A percentile compares a stretch with the other conserved stretches of the same genome.
phyloP scores from a whole-genome alignment of 1,140 invertebrate genomes.

The Aphaenogaster floridana region DNA sequence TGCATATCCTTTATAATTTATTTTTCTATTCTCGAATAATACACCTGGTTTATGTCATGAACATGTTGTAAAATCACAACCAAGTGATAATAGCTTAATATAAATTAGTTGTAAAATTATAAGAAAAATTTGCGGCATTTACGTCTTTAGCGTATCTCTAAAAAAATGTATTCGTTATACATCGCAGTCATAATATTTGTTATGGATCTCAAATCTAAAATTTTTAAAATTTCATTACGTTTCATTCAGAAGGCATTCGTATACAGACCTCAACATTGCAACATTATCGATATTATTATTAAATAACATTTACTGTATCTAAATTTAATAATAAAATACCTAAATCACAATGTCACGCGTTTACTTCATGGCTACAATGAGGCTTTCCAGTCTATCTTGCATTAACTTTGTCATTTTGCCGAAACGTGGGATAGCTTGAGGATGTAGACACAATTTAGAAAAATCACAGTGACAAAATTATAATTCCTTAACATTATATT shows the following conservation, averaged over 20 bases:
- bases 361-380: conserved; percentile 69
- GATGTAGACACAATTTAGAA: conserved; percentile 51
- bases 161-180: conserved; percentile 29
- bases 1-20: conserved; percentile 7
- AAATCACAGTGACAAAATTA: conserved; percentile 73
- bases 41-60: not conserved
- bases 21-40: conserved; percentile 30
- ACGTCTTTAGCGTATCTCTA: not conserved
- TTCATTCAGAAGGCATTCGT: conserved; percentile 75
- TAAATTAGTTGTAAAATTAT: conserved; percentile 65
- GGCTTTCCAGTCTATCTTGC: conserved; percentile 78
- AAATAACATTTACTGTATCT: conserved; percentile 84
- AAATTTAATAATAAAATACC: conserved; percentile 84
- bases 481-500: conserved; percentile 47
- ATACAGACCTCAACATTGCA: conserved; percentile 76
- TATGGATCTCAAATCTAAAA: conserved; percentile 29
- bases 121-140: conserved; percentile 27
- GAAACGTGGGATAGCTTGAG: conserved; percentile 46
- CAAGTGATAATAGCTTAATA: conserved; percentile 50
- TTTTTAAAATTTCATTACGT: conserved; percentile 71
- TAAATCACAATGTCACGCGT: conserved; percentile 82
- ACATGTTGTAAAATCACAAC: conserved; percentile 61
- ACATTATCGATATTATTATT: conserved; percentile 81
- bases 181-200: not conserved
- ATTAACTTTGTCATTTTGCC: conserved; percentile 63